Evolutionary conservation across 2,888 invertebrate species (phyloP).

Genomic region (Callosobruchus maculatus): DNA sequence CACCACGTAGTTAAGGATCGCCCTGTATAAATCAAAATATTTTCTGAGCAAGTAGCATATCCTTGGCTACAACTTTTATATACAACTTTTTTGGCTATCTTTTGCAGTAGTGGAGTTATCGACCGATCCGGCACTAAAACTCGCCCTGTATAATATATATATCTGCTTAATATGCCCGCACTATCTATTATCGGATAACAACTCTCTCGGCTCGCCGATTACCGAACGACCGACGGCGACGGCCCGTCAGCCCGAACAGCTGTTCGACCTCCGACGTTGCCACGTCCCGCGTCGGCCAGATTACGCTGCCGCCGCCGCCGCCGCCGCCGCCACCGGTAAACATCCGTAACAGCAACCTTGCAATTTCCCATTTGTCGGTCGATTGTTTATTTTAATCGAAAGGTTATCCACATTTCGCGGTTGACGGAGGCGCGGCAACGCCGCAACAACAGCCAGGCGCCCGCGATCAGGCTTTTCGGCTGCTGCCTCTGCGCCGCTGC

Average conservation of each 20-base stretch:
- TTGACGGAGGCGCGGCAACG: background rate
- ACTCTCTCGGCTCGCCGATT: background rate
- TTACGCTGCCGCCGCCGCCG: background rate
- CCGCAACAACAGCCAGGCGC: background rate
- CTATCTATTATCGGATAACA: background rate
- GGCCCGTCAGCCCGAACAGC: background rate
- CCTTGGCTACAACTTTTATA: no score
- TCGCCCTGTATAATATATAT: no score
- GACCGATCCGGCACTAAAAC: background rate
- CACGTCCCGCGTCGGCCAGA: background rate
- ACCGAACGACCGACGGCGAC: background rate
- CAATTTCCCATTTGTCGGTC: background rate
- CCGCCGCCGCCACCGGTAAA: background rate
- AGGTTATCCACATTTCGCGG: background rate
- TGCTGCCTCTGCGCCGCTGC: no score
- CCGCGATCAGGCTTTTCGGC: background rate
- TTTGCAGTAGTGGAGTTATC: no score
- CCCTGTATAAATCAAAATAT: no score
- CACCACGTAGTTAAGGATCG: no score
- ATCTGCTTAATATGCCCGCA: background rate
- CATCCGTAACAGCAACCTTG: background rate
- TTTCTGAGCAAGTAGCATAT: no score
- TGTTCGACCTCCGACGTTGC: background rate
- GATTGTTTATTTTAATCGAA: background rate
- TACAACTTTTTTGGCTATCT: no score